Evolutionary conservation across 2,797 vertebrate species (phyloP).

Genomic region (Enteromius unitaeniatus): DNA sequence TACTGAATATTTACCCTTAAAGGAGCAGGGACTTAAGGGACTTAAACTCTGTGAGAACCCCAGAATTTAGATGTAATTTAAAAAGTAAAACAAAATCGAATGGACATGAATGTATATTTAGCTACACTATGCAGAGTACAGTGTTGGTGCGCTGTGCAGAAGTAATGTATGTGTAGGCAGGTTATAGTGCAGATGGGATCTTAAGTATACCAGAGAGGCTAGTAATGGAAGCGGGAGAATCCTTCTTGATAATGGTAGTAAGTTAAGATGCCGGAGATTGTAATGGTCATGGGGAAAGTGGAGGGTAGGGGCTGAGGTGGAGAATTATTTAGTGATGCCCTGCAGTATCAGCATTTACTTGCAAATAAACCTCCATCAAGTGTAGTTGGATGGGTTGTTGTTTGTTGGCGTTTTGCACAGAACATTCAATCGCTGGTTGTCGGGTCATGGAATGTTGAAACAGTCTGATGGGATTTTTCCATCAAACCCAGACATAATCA

Average conservation of each 20-base stretch:
- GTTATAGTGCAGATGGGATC: slow-evolving; percentile 8
- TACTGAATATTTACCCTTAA: not conserved
- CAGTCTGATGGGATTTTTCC: not conserved
- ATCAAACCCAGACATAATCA: not conserved
- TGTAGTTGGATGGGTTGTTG: not conserved
- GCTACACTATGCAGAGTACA: not conserved
- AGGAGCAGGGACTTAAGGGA: not conserved
- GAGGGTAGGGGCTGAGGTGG: not conserved
- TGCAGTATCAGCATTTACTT: not conserved
- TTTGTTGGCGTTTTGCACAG: not conserved
- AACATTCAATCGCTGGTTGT: not conserved
- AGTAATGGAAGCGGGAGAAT: slow-evolving; percentile 2
- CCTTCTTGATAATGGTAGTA: not conserved
- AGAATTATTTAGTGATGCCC: not conserved
- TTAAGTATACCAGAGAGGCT: slow-evolving; percentile 28
- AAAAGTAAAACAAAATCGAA: not conserved
- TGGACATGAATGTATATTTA: not conserved
- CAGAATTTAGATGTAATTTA: not conserved
- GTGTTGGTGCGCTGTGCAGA: not conserved
- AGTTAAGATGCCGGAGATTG: slow-evolving; percentile 6
- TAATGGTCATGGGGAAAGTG: slow-evolving; percentile 3
- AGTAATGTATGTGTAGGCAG: not conserved
- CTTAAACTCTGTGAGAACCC: not conserved
- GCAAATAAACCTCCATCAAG: not conserved
- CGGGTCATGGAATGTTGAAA: not conserved